A percentile compares a stretch with the other conserved stretches of the same genome.
These are phyloP conservation scores for Tetanocera ferruginea DNA, from an alignment of 2,888 invertebrate species.

Conservation along the genomic window DNA sequence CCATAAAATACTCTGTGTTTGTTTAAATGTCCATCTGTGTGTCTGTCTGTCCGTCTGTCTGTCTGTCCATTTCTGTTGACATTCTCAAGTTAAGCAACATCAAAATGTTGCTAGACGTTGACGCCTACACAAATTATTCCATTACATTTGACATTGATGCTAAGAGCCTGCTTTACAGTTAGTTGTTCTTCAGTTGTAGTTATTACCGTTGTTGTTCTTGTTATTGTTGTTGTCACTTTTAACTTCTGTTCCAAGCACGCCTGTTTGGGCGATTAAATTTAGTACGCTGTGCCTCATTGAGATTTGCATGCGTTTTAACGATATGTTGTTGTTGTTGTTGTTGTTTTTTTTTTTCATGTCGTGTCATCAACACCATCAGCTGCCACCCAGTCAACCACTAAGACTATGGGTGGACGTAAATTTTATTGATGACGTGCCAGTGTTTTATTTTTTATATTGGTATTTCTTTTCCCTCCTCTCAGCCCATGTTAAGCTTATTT, in stretches of 20 bases:
- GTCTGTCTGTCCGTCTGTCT: neutral
- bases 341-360: neutral
- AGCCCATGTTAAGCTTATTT: neutral
- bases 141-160: slow-evolving; percentile 56
- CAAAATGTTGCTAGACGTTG: slow-evolving; percentile 38
- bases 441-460: neutral
- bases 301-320: slow-evolving; percentile 45
- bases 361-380: neutral
- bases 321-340: neutral
- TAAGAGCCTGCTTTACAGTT: neutral
- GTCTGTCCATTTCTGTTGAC: neutral
- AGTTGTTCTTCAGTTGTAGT: neutral
- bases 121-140: slow-evolving; percentile 55
- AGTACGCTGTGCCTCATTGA: slow-evolving; percentile 49
- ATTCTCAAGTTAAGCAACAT: neutral
- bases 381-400: neutral
- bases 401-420: neutral
- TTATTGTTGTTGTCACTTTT: slow-evolving; percentile 31
- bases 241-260: slow-evolving; percentile 1
- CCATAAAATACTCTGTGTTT: neutral
- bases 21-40: neutral
- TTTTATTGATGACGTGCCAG: slow-evolving; percentile 24
- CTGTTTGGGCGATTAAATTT: slow-evolving; percentile 42
- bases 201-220: slow-evolving; percentile 25
- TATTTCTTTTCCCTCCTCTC: neutral